These are phyloP conservation scores for Macroramphosus scolopax DNA, from an alignment of 2,797 vertebrate species.

Conservation along the genomic window DNA sequence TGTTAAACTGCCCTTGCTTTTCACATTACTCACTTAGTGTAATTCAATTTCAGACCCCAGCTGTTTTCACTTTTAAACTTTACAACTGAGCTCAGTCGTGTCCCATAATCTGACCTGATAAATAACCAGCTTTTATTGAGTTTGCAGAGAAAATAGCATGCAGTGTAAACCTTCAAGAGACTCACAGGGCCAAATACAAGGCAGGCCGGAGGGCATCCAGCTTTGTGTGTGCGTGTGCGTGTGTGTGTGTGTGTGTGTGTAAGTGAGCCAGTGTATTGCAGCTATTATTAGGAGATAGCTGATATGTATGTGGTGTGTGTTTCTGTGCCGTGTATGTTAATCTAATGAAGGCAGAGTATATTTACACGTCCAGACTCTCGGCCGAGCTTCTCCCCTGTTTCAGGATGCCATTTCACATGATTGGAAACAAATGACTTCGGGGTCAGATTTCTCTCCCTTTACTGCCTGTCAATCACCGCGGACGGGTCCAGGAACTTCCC, in stretches of 20 bases:
- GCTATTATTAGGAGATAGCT: constrained; percentile 50
- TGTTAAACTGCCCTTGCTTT: constrained; percentile 78
- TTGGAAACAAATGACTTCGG: constrained; percentile 76
- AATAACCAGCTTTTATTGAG: constrained; percentile 81
- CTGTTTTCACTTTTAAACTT: constrained; percentile 80
- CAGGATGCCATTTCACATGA: constrained; percentile 75
- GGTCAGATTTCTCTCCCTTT: constrained; percentile 63
- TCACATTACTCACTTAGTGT: constrained; percentile 71
- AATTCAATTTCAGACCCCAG: constrained; percentile 79
- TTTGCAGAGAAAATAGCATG: constrained; percentile 80
- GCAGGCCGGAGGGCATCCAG: constrained; percentile 50
- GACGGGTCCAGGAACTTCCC: constrained; percentile 28
- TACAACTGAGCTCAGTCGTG: constrained; percentile 77
- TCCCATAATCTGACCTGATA: constrained; percentile 79
- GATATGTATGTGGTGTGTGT: constrained; percentile 25
- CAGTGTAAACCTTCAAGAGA: constrained; percentile 68
- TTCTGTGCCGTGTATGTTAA: constrained; percentile 51
- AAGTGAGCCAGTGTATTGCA: constrained; percentile 17
- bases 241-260: constrained; percentile 9
- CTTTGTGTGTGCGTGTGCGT: constrained; percentile 13
- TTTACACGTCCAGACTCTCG: constrained; percentile 57
- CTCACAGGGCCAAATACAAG: constrained; percentile 44
- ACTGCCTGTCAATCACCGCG: constrained; percentile 66
- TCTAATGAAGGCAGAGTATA: constrained; percentile 72
- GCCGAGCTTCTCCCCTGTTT: constrained; percentile 55